Conservation (phyloP, 1,140 invertebrate genomes). For the Calycopis cecrops region DNA sequence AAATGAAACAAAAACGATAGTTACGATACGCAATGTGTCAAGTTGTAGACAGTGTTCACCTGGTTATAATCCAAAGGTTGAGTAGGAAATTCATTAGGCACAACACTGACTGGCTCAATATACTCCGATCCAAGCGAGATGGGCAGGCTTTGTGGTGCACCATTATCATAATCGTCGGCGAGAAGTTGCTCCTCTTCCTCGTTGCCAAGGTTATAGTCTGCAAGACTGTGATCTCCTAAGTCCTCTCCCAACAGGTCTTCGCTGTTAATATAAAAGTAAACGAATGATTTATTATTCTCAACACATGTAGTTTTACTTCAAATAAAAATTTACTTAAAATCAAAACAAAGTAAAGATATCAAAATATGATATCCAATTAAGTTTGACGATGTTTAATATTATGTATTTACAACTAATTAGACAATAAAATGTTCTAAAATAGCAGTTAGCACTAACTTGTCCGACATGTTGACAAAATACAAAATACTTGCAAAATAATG, state of each 20-base stretch:
- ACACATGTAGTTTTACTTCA: not conserved
- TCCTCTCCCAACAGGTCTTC: slow-evolving; percentile 65
- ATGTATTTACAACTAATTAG: not conserved
- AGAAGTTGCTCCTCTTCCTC: slow-evolving; percentile 65
- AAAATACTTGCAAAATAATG: not conserved
- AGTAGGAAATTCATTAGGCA: slow-evolving; percentile 36
- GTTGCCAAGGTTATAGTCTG: slow-evolving; percentile 66
- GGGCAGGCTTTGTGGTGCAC: slow-evolving; percentile 56
- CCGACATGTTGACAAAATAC: slow-evolving; percentile 65
- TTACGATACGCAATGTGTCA: too few relatives aligned
- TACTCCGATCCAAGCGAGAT: slow-evolving; percentile 34
- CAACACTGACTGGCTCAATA: slow-evolving; percentile 36
- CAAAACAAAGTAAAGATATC: not conserved
- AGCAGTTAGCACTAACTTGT: slow-evolving; percentile 60
- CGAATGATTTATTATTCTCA: not conserved
- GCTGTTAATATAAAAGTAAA: slow-evolving; percentile 36
- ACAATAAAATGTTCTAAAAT: not conserved
- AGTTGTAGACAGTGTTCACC: not conserved
- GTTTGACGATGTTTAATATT: not conserved
- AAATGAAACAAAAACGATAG: too few relatives aligned
- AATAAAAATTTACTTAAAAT: too few relatives aligned
- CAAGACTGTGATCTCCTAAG: slow-evolving; percentile 64
- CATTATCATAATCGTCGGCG: slow-evolving; percentile 60
- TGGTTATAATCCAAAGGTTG: slow-evolving; percentile 37
- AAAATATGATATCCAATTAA: not conserved